Base-by-base conservation (phyloP, 23 tunicate genomes). In the Botrylloides violaceus region DNA sequence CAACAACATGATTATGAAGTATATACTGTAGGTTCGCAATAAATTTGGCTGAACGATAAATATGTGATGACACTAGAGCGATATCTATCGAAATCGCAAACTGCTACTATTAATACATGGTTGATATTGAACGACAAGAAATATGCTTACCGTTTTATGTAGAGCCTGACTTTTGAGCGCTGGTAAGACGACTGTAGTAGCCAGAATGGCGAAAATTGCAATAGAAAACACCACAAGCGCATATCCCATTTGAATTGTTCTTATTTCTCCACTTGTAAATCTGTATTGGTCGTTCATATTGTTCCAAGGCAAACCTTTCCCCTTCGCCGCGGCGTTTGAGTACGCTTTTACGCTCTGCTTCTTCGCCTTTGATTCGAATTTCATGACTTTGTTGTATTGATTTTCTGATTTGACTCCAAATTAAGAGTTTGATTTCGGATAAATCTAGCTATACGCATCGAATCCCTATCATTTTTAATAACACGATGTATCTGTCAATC, bases 241-340 rank as follows among this genome's bases (percentile, higher is more conserved):
- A 24, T 32, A 32, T 68, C 74, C 74, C 25, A 43, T 25, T 6
- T 68, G 74, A 32, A 68, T n/a, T 32, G 74, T 68, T 22, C 30
- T 68, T 0, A 68, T 22, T 22, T 68, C 74, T 0, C 74, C 74
- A 4, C 58, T 28, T 19, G 74, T 37, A 28, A 68, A 68, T 4
- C 74, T 21, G 30, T 68, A 68, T n/a, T n/a, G n/a, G 12, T 68
- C 49, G 7, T 18, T 43, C 74, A 68, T 68, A 19, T 15, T 43
- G 7, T 30, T 19, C 26, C 74, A 68, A 43, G 53, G 53, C 53
- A 9, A 43, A 9, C 53, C 53, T 9, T 7, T 7, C 9, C 53
- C 53, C 9, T 15, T 43, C 53, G n/a, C n/a, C n/a, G 9, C 15
- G 53, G 15, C 12, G 12, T 43, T 43, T 9, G 12, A 7, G 53